Percentiles rank a stretch among this genome's conserved stretches.
phyloP scores from a whole-genome alignment of 2,113 vertebrate species.

The Pteropus alecto region DNA sequence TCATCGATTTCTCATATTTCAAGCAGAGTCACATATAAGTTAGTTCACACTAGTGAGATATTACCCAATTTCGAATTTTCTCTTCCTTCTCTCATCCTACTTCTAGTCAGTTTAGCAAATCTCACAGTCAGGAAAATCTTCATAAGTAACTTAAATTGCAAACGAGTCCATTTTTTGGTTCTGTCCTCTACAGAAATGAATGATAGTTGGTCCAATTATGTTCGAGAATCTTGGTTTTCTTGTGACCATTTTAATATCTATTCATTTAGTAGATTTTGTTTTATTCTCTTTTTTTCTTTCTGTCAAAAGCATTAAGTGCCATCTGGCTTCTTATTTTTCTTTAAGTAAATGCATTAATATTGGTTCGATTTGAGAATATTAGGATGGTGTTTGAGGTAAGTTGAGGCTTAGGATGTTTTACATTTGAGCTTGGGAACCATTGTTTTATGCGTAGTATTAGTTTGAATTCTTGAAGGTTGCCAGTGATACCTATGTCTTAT shows the following conservation, averaged over 20 bases:
- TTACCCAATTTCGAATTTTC: not conserved
- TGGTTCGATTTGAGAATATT: not conserved
- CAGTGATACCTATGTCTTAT: not conserved
- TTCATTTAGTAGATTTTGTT: not conserved
- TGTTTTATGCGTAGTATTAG: not conserved
- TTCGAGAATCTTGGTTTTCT: not conserved
- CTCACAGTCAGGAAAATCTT: not conserved
- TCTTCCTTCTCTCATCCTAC: not conserved
- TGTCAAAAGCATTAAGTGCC: not conserved
- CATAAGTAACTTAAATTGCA: not conserved
- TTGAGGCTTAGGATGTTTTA: not conserved
- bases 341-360: not conserved
- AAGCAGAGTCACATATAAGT: not conserved
- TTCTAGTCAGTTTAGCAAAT: not conserved
- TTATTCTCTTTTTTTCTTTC: not conserved
- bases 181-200: not conserved
- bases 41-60: not conserved
- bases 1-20: not conserved
- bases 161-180: not conserved
- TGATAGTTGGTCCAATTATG: not conserved
- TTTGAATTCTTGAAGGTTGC: conserved; percentile 19
- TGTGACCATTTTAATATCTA: not conserved
- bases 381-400: not conserved
- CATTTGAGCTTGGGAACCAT: not conserved
- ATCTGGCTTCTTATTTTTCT: not conserved